Evolutionary conservation across 1,140 invertebrate genomes (phyloP), one percentile per base, ranked within the genome.

Genomic region (Hirudo medicinalis): DNA sequence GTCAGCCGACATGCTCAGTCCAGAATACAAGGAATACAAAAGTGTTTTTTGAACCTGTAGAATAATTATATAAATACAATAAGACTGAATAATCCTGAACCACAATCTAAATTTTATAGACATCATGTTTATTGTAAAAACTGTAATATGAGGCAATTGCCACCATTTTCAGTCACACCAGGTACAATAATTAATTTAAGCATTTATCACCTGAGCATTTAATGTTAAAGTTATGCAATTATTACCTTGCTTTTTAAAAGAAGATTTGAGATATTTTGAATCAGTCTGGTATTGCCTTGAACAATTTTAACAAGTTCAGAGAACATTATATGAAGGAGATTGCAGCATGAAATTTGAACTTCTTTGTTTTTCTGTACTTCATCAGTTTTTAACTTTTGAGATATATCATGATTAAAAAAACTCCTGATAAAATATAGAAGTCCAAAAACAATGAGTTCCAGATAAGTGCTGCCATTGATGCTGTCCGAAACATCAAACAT

Each of bases 361-460:
- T 90, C 83, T 66, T 86, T 84, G 76, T 92, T 92, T 53, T 88
- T 89, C 9, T 86, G 81, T 36, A 92, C 85, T 78, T 92, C 90
- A 75, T 90, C 88, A 66, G 85, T 81, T 0, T 86, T 88, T 1
- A 91, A 81, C 75, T 87, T 78, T 55, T 86, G 84, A 82, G 87
- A 81, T 82, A 80, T 84, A 83, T 85, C 77, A 75, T 89, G 87
- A 9, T 90, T 89, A 81, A 91, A 93, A 77, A 89, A 92, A 68
- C 89, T 90, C 67, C 90, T 83, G 0, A 90, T 85, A 78, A 88
- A 91, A 79, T 91, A 90, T 69, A 93, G 81, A 78, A 89, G 89
- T 32, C 90, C 83, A 0, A 87, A 87, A 71, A 94, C 87, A 22
- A 92, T 79, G 20, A 91, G 85, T 80, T 93, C 91, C 43, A 93